phyloP scores from a whole-genome alignment of 2,113 vertebrate genomes.

The Pluvialis apricaria region DNA sequence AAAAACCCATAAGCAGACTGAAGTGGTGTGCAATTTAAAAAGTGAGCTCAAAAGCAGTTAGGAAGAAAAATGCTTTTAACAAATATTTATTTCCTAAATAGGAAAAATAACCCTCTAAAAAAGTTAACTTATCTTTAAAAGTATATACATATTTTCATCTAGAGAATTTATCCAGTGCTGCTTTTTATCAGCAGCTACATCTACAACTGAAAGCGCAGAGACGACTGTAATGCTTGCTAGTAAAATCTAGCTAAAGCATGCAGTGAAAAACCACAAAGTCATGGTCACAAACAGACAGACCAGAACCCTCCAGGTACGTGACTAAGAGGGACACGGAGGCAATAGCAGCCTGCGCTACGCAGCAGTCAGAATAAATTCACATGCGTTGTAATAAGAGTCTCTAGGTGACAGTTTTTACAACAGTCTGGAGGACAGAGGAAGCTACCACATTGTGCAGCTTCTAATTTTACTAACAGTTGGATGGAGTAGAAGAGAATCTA shows the following conservation, averaged over 20 bases:
- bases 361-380: background rate
- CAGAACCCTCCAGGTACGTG: background rate
- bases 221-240: background rate
- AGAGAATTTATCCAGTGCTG: background rate
- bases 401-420: background rate
- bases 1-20: background rate
- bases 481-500: background rate
- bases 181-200: background rate
- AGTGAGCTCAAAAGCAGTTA: background rate
- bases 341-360: background rate
- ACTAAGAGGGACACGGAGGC: background rate
- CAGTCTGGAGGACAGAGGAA: background rate
- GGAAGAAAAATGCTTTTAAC: background rate
- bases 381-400: fast-evolving
- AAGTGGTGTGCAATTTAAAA: background rate
- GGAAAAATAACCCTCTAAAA: background rate
- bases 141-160: background rate
- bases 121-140: background rate
- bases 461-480: background rate
- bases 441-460: background rate
- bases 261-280: background rate
- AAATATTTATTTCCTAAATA: background rate
- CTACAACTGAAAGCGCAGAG: background rate
- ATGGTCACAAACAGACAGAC: background rate
- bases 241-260: background rate